Base-by-base conservation (phyloP, 2,797 vertebrate genomes). In the Pelodytes ibericus region DNA sequence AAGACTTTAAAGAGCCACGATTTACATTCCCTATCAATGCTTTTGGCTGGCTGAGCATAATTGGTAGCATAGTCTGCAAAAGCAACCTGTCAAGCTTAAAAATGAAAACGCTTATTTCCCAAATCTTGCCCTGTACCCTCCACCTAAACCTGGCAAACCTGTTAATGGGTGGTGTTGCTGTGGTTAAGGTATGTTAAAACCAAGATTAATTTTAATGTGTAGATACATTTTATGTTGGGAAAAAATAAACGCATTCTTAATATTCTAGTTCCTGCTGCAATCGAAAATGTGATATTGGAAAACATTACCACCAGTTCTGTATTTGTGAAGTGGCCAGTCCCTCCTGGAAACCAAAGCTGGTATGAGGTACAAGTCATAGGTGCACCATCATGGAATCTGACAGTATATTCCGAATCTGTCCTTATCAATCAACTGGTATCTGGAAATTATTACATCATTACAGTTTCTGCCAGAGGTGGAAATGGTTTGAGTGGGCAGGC, bases 361-460 rank as follows among this genome's bases (percentile, higher is more conserved):
- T 75, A 59, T 44, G 2, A 9, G 8, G 39, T 75, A 15, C 9
- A 75, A 26, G 24, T 70, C 11, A 3, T 5, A 13, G 57, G 33
- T 7, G n/a, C n/a, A 53, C 4, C 58, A 56, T 33, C 66, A 18
- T 6, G 53, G 3, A 20, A 36, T 6, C 16, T 3, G 22, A 25
- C 11, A 2, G 29, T 64, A 16, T 15, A 16, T 16, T 4, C 30
- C 36, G 36, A 6, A 2, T 15, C 15, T 20, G 3, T 53, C 0
- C 11, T 24, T 24, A 5, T 53, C 4, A 6, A 53, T 20, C 1
- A 53, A 20, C 20, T 53, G 4, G 10, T 13, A 22, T 53, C 72
- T 31, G 72, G 72, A 11, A 74, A 33, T 58, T 31, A 44, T 65
- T 74, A 74, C 53, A 74, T 30, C 30, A 44, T 72, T 1, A 7